These are phyloP conservation scores for Tachina lurida DNA, from an alignment of 2,888 invertebrate species.

Conservation along the genomic window DNA sequence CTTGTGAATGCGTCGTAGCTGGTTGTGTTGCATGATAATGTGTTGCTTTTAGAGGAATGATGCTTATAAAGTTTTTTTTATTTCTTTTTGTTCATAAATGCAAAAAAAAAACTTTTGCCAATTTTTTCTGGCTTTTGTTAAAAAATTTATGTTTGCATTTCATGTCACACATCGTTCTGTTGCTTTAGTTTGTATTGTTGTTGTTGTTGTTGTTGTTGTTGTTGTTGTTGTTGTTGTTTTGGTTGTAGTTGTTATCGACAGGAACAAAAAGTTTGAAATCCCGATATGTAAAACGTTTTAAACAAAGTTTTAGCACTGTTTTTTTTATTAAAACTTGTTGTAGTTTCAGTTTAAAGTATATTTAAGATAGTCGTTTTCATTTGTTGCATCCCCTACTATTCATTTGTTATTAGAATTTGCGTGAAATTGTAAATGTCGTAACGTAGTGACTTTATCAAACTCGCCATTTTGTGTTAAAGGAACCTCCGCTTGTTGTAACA, in stretches of 20 bases:
- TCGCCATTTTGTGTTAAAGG: no score
- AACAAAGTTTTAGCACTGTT: constrained; percentile 52
- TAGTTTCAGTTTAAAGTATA: not conserved
- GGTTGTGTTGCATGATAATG: constrained; percentile 42
- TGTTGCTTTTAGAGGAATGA: constrained; percentile 40
- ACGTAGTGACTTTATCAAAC: no score
- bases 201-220: not conserved
- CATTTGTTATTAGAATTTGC: no score
- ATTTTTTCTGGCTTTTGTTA: constrained; percentile 40
- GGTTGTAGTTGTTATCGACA: constrained; percentile 45
- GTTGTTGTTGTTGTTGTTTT: no score
- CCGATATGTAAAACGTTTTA: constrained; percentile 72
- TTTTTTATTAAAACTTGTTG: not conserved
- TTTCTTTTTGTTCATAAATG: constrained; percentile 48
- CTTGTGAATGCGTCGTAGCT: not conserved
- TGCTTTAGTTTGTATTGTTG: not conserved
- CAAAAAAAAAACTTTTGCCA: constrained; percentile 41
- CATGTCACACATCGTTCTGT: constrained; percentile 44
- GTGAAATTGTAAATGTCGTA: no score
- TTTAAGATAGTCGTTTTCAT: not conserved
- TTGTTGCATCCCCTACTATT: no score
- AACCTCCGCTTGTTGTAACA: no score
- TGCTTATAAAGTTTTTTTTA: constrained; percentile 20
- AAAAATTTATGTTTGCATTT: constrained; percentile 58
- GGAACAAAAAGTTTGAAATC: constrained; percentile 53